Base-by-base conservation (phyloP, 2,888 invertebrate genomes). In the Philhelius pedissequus region DNA sequence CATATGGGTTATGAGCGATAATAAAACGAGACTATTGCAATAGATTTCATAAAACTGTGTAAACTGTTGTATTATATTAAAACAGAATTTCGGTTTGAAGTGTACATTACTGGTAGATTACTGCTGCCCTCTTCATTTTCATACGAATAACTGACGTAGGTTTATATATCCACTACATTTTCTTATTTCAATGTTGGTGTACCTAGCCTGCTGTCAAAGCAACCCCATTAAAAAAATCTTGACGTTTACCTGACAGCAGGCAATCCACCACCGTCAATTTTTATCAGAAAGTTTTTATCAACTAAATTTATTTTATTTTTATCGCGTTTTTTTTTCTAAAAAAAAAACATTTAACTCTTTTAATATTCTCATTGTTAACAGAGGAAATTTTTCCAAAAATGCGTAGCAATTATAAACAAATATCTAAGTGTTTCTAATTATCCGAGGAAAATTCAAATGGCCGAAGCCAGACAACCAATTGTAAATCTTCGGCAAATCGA, bases 401-500 rank as follows among this genome's bases (percentile, higher is more conserved):
- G 84, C 60, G 27, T 20, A 52, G 27, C 8, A 68, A 30, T 40
- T 30, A 40, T 18, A 68, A 45, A 60, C 4, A 13, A 22, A 13
- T n/a, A 60, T 11, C 40, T n/a, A 35, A 32, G 68, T 45, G 27
- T 30, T 68, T 60, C 68, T 60, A 71, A 58, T 38, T 52, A 68
- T 71, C 4, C 20, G 45, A 71, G n/a, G 30, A 60, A 75, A 76
- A 76, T 68, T 48, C 60, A 62, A 80, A 84, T 84, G 84, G 79
- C 84, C 27, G 79, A 76, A 54, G 52, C 30, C 64, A 75, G 70
- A 50, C 75, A 58, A 66, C 54, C 84, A 38, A 75, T 79, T 54
- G 60, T 48, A 25, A 84, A 84, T 84, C 68, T 80, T 71, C 75
- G 60, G 75, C 70, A 80, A 75, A 84, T 84, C 20, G 80, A 84